Base-by-base conservation (phyloP, 2,113 vertebrate species). In the Mixornis gularis region DNA sequence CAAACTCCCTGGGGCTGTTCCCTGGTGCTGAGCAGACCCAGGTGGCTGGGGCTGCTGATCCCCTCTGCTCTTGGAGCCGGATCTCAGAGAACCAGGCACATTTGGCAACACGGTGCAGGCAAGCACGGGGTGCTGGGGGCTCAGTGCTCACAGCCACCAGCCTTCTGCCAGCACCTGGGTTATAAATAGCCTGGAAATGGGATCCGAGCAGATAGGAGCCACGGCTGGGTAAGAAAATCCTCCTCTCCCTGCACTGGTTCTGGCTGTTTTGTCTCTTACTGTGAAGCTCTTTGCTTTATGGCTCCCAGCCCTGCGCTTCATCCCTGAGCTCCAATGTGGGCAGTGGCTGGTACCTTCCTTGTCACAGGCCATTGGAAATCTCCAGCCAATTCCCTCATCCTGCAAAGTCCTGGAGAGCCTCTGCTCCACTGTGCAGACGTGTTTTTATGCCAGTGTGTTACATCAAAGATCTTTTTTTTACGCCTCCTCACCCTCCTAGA, bases 181-280 rank as follows among this genome's bases (percentile, higher is more conserved):
- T 91, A 90, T 89, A 94, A 89, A 89, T 90, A 92, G 43, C 76
- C 68, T 77, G 93, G 92, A 91, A 94, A 96, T 3, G 68, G 84
- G 89, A 96, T 83, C 58, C 1, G 44, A 74, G 72, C 16, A 89
- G 89, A 89, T 79, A 82, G 84, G 87, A 89, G 85, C 82, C 56
- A 41, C 0, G 6, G 68, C 68, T 3, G 82, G 71, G 80, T 78
- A 83, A 68, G 85, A 92, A 78, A 87, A 81, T 66, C 74, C 32
- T 69, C 56, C 34, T 82, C 79, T 87, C 41, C 64, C 32, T 3
- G 0, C 14, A 2, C 86, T 60, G 78, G 17, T 77, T 92, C 69
- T 78, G 69, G 30, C 64, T 70, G 82, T 64, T 34, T 69, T 56
- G 90, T 72, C 83, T 92, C 80, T 84, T 32, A 10, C 71, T 51